phyloP scores from a whole-genome alignment of 2,797 vertebrate species.

The Leuciscus waleckii region DNA sequence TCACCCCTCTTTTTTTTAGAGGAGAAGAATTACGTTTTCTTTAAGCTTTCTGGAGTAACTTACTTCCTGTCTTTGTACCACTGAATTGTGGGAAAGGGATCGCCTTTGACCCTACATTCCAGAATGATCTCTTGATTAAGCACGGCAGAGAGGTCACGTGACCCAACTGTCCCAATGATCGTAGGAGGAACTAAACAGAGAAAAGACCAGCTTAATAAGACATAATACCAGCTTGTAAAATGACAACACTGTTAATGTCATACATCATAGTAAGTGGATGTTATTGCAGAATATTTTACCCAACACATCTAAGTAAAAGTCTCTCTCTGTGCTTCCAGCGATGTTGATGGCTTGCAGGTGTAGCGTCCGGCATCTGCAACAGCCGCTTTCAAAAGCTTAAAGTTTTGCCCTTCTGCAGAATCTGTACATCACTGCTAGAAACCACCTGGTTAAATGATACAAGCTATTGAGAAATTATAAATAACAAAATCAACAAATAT shows the following conservation, averaged over 20 bases:
- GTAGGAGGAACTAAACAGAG: slow-evolving; percentile 85
- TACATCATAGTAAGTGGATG: neutral
- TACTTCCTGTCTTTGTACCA: slow-evolving; percentile 98
- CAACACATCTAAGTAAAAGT: slow-evolving; percentile 86
- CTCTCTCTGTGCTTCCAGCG: slow-evolving; percentile 89
- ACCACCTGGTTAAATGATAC: slow-evolving; percentile 78
- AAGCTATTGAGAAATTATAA: neutral
- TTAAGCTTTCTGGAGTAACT: slow-evolving; percentile 64
- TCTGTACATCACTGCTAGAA: slow-evolving; percentile 80
- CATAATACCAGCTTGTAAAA: slow-evolving; percentile 12
- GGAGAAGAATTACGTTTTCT: neutral
- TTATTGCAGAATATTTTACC: slow-evolving; percentile 73
- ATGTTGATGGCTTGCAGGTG: slow-evolving; percentile 89
- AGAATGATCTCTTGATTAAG: slow-evolving; percentile 84
- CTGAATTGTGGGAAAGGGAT: slow-evolving; percentile 87
- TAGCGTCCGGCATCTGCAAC: slow-evolving; percentile 84
- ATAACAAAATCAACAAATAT: neutral
- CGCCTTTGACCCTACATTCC: slow-evolving; percentile 88
- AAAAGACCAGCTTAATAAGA: neutral
- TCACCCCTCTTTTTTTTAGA: neutral
- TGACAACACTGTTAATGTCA: neutral
- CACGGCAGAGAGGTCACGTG: slow-evolving; percentile 80
- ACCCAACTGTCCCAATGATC: slow-evolving; percentile 73
- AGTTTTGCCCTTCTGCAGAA: slow-evolving; percentile 85
- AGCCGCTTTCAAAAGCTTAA: slow-evolving; percentile 83